These are phyloP conservation scores for Euura saliciscinereae DNA, from an alignment of 1,140 invertebrate genomes.

Conservation along the genomic window DNA sequence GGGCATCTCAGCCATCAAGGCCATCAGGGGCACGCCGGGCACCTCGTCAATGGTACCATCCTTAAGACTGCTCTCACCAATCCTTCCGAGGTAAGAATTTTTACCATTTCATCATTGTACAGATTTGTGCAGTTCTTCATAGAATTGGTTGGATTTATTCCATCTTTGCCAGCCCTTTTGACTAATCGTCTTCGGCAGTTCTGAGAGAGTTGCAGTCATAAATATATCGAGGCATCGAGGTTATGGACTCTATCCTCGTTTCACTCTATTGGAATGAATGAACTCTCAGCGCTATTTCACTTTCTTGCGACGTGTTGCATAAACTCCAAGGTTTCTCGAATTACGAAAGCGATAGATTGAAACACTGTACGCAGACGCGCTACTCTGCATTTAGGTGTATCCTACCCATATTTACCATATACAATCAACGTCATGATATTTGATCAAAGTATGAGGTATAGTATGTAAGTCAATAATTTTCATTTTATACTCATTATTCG, in stretches of 20 bases:
- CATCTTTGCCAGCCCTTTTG: too few relatives aligned
- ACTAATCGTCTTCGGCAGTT: too few relatives aligned
- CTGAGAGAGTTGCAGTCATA: too few relatives aligned
- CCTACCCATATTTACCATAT: too few relatives aligned
- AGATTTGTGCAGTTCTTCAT: neutral
- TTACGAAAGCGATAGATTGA: slow-evolving; percentile 53
- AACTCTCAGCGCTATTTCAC: slow-evolving; percentile 57
- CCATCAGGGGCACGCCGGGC: slow-evolving; percentile 60
- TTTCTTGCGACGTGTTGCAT: slow-evolving; percentile 54
- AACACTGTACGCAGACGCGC: slow-evolving; percentile 18
- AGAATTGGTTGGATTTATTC: too few relatives aligned
- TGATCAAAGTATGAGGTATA: too few relatives aligned
- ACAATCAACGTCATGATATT: too few relatives aligned
- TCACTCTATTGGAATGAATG: slow-evolving; percentile 48
- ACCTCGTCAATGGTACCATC: slow-evolving; percentile 88
- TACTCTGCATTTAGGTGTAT: neutral
- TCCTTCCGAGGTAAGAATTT: slow-evolving; percentile 79
- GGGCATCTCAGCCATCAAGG: slow-evolving; percentile 47
- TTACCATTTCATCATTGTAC: neutral
- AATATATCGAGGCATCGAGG: too few relatives aligned
- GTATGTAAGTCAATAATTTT: too few relatives aligned
- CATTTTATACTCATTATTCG: too few relatives aligned
- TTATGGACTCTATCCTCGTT: slow-evolving; percentile 5
- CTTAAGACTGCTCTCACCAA: slow-evolving; percentile 93
- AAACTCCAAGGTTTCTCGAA: slow-evolving; percentile 58